Evolutionary conservation across 1,140 invertebrate species (phyloP).

Genomic region (Elymnias hypermnestra): DNA sequence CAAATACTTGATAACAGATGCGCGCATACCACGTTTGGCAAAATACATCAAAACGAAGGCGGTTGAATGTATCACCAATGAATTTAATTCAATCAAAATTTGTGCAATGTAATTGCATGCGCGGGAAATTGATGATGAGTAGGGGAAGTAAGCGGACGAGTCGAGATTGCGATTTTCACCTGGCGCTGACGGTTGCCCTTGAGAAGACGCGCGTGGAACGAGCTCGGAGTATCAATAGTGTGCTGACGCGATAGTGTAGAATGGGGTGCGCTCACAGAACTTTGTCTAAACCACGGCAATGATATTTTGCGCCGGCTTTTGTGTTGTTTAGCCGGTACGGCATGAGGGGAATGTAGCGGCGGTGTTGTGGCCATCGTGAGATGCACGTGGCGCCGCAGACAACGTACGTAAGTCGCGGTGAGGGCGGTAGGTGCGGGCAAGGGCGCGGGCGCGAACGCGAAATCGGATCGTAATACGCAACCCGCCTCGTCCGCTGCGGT

Average conservation of each 20-base stretch:
- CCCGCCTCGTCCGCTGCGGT: slow-evolving; percentile 50
- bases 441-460: slow-evolving; percentile 20
- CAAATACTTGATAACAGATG: slow-evolving; percentile 10
- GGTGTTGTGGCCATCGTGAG: slow-evolving; percentile 72
- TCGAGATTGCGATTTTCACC: slow-evolving; percentile 33
- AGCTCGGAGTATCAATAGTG: slow-evolving; percentile 92
- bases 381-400: slow-evolving; percentile 43
- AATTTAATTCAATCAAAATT: no score
- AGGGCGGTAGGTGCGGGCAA: slow-evolving; percentile 35
- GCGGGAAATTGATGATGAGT: background rate
- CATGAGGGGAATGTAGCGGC: slow-evolving; percentile 63
- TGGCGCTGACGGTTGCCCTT: slow-evolving; percentile 57
- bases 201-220: slow-evolving; percentile 83
- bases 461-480: slow-evolving; percentile 6
- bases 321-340: slow-evolving; percentile 73
- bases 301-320: slow-evolving; percentile 90
- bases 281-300: slow-evolving; percentile 91
- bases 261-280: slow-evolving; percentile 82
- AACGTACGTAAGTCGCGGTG: no score
- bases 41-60: slow-evolving; percentile 12
- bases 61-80: background rate
- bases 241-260: slow-evolving; percentile 86
- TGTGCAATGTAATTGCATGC: no score
- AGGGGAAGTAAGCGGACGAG: background rate
- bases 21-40: slow-evolving; percentile 3